Evolutionary conservation across 1,140 invertebrate species (phyloP), one percentile per base, ranked within the genome.

Genomic region (Aethina tumida): DNA sequence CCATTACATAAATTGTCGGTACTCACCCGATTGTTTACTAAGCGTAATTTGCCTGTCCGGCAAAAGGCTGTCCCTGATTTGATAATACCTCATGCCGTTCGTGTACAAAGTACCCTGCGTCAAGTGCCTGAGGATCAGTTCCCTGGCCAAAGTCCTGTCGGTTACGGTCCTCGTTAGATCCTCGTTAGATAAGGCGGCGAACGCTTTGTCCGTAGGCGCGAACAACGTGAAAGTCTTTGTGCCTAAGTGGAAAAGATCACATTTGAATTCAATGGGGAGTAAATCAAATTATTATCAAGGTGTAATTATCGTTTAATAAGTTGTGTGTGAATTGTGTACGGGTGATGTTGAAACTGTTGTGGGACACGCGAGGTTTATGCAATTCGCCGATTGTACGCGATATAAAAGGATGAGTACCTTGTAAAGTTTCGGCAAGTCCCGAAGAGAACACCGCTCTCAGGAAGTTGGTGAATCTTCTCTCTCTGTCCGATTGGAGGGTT

Each of bases 191-290:
- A 79, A 60, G n/a, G 70, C 71, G 32, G 64, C 67, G 61, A 91
- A 90, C 38, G 85, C 86, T 20, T 74, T 68, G 59, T 91, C 84
- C 21, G 79, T 81, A 26, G 87, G 87, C 2, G 84, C 86, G 52
- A 90, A 89, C 5, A 91, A 66, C 1, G 86, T 91, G 60, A 82
- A 86, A 0, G 83, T 83, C 67, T 82, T 84, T 12, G 75, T 73
- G 30, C 82, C 81, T 82, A 56, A 7, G 50, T 50, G 31, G 17
- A 41, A 35, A 34, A 47, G 40, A 32, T 35, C 26, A 8, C 22
- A n/a, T n/a, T n/a, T n/a, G n/a, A n/a, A n/a, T n/a, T n/a, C n/a
- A n/a, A n/a, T n/a, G n/a, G n/a, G n/a, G n/a, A n/a, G n/a, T n/a
- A n/a, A n/a, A n/a, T n/a, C n/a, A n/a, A n/a, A n/a, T n/a, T n/a